Conservation (phyloP, 2,888 invertebrate genomes). For the Scaeva pyrastri region DNA sequence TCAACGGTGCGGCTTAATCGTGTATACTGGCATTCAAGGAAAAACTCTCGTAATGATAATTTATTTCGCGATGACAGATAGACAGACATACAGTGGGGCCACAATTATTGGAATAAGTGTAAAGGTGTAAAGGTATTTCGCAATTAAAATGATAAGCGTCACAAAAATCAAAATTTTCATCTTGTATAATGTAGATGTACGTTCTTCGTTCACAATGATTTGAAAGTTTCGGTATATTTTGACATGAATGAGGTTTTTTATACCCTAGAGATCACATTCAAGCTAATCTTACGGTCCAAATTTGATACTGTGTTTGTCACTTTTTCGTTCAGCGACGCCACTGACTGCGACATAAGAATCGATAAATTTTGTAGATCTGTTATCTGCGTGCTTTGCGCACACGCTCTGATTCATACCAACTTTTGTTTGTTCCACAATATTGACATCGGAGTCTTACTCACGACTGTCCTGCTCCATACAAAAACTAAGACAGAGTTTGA, state of each 20-base stretch:
- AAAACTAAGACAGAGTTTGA: background rate
- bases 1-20: slow-evolving; percentile 13
- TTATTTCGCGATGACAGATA: slow-evolving; percentile 70
- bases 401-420: background rate
- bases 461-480: background rate
- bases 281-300: too few species aligned
- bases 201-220: too few species aligned
- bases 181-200: too few species aligned
- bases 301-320: too few species aligned
- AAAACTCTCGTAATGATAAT: slow-evolving; percentile 67
- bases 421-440: slow-evolving; percentile 56
- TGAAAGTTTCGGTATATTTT: too few species aligned
- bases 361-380: slow-evolving; percentile 68
- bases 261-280: too few species aligned
- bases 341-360: slow-evolving; percentile 1
- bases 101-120: background rate
- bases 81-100: slow-evolving; percentile 39
- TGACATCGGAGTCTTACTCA: slow-evolving; percentile 48
- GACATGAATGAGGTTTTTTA: too few species aligned
- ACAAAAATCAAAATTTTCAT: too few species aligned
- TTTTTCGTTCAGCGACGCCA: background rate
- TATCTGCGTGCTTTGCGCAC: slow-evolving; percentile 57
- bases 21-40: background rate
- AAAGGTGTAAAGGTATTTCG: background rate
- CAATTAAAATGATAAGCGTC: too few species aligned